Evolutionary conservation across 2,888 invertebrate species (phyloP).

Genomic region (Cephus pulcher): DNA sequence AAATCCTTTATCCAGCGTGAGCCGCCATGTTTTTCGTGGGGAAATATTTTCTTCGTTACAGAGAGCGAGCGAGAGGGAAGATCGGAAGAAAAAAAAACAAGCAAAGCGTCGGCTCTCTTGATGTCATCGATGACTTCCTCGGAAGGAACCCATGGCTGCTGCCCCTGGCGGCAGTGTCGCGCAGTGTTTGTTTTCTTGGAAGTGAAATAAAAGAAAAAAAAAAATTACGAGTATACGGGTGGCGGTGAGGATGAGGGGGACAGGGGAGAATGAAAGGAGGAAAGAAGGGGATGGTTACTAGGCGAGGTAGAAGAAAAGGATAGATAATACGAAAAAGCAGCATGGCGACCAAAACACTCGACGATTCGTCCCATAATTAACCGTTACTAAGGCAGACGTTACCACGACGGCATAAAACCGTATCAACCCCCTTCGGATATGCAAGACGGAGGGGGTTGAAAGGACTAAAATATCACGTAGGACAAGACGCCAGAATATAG

Average conservation of each 20-base stretch:
- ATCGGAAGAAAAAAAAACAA: not conserved
- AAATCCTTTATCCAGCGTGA: too few species aligned
- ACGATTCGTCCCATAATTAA: conserved; percentile 61
- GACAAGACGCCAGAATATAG: conserved; percentile 43
- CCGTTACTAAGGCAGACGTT: conserved; percentile 23
- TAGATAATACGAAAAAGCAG: conserved; percentile 16
- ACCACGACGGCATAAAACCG: conserved; percentile 40
- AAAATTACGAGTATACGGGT: not conserved
- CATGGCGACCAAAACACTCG: conserved; percentile 28
- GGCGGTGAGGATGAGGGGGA: too few species aligned
- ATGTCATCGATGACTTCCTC: too few species aligned
- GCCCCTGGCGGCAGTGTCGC: too few species aligned
- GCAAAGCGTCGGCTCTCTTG: not conserved
- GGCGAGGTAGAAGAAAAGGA: not conserved
- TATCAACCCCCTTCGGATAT: conserved; percentile 52
- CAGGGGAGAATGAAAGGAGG: not conserved
- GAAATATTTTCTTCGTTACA: too few species aligned
- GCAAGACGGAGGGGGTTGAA: conserved; percentile 28
- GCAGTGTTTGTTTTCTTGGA: too few species aligned
- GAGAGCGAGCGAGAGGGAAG: too few species aligned
- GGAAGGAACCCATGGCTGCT: too few species aligned
- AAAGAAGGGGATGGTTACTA: not conserved
- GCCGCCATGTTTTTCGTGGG: too few species aligned
- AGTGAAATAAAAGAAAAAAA: conserved; percentile 21
- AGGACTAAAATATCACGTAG: conserved; percentile 46